Conservation (phyloP, 2,888 invertebrate species). For the Diogma glabrata region DNA sequence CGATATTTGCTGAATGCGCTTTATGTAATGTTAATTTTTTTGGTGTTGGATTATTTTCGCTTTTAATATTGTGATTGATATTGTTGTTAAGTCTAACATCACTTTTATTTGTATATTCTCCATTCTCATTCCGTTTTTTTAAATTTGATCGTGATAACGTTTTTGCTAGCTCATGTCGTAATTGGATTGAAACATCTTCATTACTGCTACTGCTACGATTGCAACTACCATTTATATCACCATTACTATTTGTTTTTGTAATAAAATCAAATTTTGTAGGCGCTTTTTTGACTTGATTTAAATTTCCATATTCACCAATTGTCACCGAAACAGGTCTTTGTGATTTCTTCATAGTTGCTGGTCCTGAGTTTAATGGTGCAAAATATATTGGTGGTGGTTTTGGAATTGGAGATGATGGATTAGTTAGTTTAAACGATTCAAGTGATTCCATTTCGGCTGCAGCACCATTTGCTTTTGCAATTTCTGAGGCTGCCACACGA, state of each 20-base stretch:
- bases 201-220: too few relatives aligned
- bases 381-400: constrained; percentile 62
- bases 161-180: constrained; percentile 62
- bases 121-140: constrained; percentile 58
- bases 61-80: too few relatives aligned
- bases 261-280: constrained; percentile 65
- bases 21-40: too few relatives aligned
- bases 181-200: constrained; percentile 44
- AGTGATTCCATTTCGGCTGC: constrained; percentile 63
- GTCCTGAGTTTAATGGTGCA: constrained; percentile 43
- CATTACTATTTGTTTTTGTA: constrained; percentile 18
- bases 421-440: constrained; percentile 60
- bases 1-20: constrained; percentile 22
- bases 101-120: too few relatives aligned
- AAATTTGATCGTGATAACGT: constrained; percentile 68
- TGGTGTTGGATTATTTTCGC: too few relatives aligned
- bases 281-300: constrained; percentile 45
- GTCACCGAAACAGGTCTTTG: constrained; percentile 54
- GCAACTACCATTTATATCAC: too few relatives aligned
- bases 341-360: constrained; percentile 45
- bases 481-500: constrained; percentile 19
- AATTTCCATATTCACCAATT: constrained; percentile 54
- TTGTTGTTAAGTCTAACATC: too few relatives aligned
- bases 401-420: constrained; percentile 46
- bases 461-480: constrained; percentile 36